A percentile compares a stretch with the other conserved stretches of the same genome.
phyloP scores from a whole-genome alignment of 2,113 vertebrate genomes.

The Tachysurus fulvidraco region DNA sequence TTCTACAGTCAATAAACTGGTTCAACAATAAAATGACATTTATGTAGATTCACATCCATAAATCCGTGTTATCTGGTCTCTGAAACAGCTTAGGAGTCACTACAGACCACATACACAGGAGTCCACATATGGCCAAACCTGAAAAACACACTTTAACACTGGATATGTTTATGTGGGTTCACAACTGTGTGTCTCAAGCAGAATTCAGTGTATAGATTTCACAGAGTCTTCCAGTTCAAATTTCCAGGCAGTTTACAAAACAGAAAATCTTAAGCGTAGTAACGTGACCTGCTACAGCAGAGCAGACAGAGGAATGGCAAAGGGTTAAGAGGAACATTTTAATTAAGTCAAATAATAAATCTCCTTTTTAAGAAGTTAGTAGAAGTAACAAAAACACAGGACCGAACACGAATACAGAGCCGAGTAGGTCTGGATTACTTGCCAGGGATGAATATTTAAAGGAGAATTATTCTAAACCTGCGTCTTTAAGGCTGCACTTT shows the following conservation, averaged over 20 bases:
- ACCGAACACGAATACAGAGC: neutral
- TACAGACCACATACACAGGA: neutral
- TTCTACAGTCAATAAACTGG: neutral
- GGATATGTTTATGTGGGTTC: neutral
- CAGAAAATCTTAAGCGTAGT: neutral
- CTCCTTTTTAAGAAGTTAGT: neutral
- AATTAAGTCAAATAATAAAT: neutral
- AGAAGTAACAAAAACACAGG: neutral
- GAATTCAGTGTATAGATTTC: slow-evolving; percentile 6
- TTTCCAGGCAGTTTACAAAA: neutral
- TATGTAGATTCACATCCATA: slow-evolving; percentile 16
- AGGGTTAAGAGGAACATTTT: neutral
- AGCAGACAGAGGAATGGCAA: neutral
- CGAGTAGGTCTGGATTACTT: neutral
- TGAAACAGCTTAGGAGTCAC: neutral
- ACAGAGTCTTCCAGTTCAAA: slow-evolving; percentile 21
- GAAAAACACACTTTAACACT: neutral
- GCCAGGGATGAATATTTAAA: neutral
- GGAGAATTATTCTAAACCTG: neutral
- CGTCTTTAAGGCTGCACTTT: neutral
- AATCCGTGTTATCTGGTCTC: neutral
- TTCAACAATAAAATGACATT: neutral
- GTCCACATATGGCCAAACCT: neutral
- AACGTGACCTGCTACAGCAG: neutral
- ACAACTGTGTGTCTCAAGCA: neutral